Conservation (phyloP, 2,113 vertebrate species). For the Cyprinodon variegatus region DNA sequence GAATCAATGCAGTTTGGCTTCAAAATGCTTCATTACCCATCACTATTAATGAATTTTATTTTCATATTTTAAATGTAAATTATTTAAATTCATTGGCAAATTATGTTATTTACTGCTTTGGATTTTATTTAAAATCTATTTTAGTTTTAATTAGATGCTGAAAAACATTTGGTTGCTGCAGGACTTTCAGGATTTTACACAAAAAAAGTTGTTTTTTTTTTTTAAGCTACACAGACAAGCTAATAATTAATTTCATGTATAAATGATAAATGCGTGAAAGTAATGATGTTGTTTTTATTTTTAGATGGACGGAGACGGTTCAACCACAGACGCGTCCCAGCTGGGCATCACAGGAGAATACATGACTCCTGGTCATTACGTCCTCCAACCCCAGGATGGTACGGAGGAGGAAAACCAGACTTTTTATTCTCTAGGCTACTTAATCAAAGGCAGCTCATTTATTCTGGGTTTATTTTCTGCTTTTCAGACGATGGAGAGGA, state of each 20-base stretch:
- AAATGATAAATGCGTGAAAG: neutral
- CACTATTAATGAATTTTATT: no score
- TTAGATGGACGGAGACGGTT: conserved; percentile 96
- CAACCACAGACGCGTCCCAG: conserved; percentile 96
- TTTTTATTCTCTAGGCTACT: neutral
- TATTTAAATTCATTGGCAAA: no score
- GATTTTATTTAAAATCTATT: no score
- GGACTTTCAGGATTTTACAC: no score
- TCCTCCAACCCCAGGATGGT: conserved; percentile 96
- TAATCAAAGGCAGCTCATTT: neutral
- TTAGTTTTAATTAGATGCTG: no score
- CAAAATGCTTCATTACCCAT: no score
- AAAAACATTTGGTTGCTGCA: no score
- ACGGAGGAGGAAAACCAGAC: conserved; percentile 39
- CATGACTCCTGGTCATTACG: conserved; percentile 92
- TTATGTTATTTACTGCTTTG: no score
- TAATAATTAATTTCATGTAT: neutral
- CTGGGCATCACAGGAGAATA: conserved; percentile 95
- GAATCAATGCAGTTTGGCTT: no score
- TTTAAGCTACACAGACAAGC: no score
- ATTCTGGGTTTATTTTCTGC: neutral
- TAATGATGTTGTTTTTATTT: neutral
- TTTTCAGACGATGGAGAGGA: conserved; percentile 86
- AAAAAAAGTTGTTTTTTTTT: no score
- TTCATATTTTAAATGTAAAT: no score